These are phyloP conservation scores for Macaria liturata DNA, from an alignment of 2,888 invertebrate species.

Conservation along the genomic window DNA sequence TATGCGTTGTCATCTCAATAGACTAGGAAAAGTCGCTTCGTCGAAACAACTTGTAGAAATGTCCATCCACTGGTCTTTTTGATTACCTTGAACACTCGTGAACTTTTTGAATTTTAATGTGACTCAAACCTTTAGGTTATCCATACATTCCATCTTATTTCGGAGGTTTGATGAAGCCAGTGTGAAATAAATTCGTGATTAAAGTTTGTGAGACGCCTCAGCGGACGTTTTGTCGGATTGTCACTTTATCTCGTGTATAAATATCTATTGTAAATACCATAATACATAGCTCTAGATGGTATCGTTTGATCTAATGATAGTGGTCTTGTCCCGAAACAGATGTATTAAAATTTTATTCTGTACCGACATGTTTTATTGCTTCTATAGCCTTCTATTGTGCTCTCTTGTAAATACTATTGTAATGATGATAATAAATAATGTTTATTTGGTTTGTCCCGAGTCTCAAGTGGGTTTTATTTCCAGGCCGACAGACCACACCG, in stretches of 20 bases:
- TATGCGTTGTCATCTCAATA: too few relatives aligned
- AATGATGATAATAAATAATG: conserved; percentile 23
- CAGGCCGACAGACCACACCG: conserved; percentile 63
- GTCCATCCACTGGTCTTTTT: conserved; percentile 5
- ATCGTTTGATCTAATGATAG: conserved; percentile 68
- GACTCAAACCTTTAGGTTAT: neutral
- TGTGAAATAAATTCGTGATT: conserved; percentile 1
- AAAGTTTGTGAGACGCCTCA: too few relatives aligned
- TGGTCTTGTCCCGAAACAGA: conserved; percentile 70
- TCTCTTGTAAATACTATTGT: conserved; percentile 25
- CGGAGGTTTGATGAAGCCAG: neutral
- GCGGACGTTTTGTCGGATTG: conserved; percentile 22
- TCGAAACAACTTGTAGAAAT: too few relatives aligned
- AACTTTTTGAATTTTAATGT: too few relatives aligned
- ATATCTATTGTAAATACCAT: conserved; percentile 69
- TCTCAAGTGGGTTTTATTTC: conserved; percentile 68
- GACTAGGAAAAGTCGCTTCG: too few relatives aligned
- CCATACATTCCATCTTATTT: conserved; percentile 14
- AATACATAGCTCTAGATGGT: conserved; percentile 59
- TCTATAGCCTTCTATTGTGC: conserved; percentile 25
- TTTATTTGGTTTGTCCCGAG: conserved; percentile 30
- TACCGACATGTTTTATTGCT: conserved; percentile 59
- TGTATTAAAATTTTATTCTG: conserved; percentile 74
- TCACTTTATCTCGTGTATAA: conserved; percentile 44
- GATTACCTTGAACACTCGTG: too few relatives aligned